Percentiles rank a stretch among this genome's conserved stretches.
These are phyloP conservation scores for Anarrhichthys ocellatus DNA, from an alignment of 2,113 vertebrate species.

Conservation along the genomic window DNA sequence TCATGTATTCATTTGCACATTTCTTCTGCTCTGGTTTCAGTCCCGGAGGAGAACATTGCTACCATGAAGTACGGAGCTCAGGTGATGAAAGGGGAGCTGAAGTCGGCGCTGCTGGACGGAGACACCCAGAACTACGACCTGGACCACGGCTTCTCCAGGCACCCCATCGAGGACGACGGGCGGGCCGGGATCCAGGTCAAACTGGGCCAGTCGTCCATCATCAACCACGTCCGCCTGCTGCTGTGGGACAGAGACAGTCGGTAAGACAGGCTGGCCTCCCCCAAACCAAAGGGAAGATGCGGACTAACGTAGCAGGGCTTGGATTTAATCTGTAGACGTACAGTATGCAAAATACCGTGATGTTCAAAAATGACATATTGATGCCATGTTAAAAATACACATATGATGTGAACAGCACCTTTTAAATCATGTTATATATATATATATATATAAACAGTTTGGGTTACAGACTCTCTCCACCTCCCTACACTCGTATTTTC, in stretches of 20 bases:
- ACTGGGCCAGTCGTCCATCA: constrained; percentile 93
- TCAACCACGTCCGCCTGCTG: constrained; percentile 96
- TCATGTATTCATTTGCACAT: not conserved
- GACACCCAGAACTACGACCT: constrained; percentile 99
- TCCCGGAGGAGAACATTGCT: constrained; percentile 97
- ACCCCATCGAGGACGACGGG: constrained; percentile 96
- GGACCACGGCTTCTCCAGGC: constrained; percentile 98
- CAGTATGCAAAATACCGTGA: too few species aligned
- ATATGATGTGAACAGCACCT: not conserved
- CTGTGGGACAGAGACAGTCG: constrained; percentile 97
- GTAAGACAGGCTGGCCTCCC: constrained; percentile 66
- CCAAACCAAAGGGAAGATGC: not conserved
- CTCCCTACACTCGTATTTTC: too few species aligned
- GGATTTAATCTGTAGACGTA: not conserved
- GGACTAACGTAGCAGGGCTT: not conserved
- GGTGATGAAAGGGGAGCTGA: constrained; percentile 97
- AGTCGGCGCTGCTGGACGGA: constrained; percentile 95
- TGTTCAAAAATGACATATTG: not conserved
- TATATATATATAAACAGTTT: too few species aligned
- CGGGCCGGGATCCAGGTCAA: constrained; percentile 95
- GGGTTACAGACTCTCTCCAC: too few species aligned
- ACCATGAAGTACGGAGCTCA: constrained; percentile 98
- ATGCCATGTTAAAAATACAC: not conserved
- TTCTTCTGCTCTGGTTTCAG: constrained; percentile 70
- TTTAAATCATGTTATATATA: too few species aligned